Percentiles rank a stretch among this genome's conserved stretches.
These are phyloP conservation scores for Brevimyrus niger DNA, from an alignment of 2,113 vertebrate species.

Conservation along the genomic window DNA sequence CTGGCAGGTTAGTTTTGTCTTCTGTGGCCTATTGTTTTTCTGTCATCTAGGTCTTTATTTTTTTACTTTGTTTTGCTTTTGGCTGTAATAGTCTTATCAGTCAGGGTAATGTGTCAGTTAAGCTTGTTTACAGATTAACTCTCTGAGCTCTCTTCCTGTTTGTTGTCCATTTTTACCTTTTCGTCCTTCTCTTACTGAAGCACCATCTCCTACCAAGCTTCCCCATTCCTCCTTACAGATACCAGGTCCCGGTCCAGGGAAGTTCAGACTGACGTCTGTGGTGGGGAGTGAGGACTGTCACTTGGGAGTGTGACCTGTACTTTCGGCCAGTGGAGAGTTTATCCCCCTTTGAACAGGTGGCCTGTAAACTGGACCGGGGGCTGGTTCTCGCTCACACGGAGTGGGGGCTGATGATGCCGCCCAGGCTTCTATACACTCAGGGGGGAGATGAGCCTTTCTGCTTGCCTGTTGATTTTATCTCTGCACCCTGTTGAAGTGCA, in stretches of 20 bases:
- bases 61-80: background rate
- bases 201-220: background rate
- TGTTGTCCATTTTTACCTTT: background rate
- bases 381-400: background rate
- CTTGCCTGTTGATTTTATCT: background rate
- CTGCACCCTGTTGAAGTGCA: background rate
- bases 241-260: background rate
- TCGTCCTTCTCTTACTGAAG: background rate
- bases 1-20: background rate
- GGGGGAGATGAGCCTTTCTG: background rate
- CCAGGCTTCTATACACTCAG: background rate
- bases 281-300: background rate
- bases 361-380: background rate
- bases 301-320: background rate
- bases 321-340: background rate
- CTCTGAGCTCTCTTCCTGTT: background rate
- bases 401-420: background rate
- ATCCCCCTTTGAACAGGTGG: background rate
- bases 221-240: background rate
- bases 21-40: background rate
- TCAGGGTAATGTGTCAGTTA: background rate
- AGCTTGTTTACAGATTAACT: background rate
- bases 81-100: background rate
- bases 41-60: background rate
- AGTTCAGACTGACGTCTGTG: background rate